Evolutionary conservation across 2,888 invertebrate species (phyloP).

Genomic region (Drosophila mettleri): DNA sequence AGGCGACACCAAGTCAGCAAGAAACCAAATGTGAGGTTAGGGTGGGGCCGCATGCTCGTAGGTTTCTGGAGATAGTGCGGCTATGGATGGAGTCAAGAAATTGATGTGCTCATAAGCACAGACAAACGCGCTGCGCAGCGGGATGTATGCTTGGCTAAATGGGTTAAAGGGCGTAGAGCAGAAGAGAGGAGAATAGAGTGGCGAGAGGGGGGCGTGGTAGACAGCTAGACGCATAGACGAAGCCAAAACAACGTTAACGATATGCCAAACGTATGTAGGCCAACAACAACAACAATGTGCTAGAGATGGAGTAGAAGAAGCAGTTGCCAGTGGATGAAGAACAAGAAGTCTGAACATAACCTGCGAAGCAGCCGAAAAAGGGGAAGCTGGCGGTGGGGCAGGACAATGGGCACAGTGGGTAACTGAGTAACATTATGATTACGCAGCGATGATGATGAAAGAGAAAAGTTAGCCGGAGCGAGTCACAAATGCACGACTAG

Average conservation of each 20-base stretch:
- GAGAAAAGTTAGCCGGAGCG: conserved; percentile 22
- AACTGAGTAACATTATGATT: conserved; percentile 32
- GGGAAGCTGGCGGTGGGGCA: neutral
- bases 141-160: conserved; percentile 29
- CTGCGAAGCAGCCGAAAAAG: conserved; percentile 4
- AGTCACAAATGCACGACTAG: neutral
- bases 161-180: conserved; percentile 25
- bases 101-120: conserved; percentile 53
- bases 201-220: conserved; percentile 32
- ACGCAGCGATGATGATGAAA: conserved; percentile 9
- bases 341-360: conserved; percentile 19
- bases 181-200: neutral
- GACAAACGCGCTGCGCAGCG: conserved; percentile 33
- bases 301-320: conserved; percentile 3
- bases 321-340: conserved; percentile 19
- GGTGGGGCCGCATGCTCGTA: neutral
- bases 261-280: conserved; percentile 57
- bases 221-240: conserved; percentile 48
- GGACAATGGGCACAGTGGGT: conserved; percentile 31
- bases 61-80: neutral
- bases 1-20: conserved; percentile 51
- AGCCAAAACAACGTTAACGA: conserved; percentile 46
- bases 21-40: conserved; percentile 8
- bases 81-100: conserved; percentile 32
- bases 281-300: conserved; percentile 38